Evolutionary conservation across 1,140 invertebrate species (phyloP), one percentile per base, ranked within the genome.

Genomic region (Lethrus apterus): DNA sequence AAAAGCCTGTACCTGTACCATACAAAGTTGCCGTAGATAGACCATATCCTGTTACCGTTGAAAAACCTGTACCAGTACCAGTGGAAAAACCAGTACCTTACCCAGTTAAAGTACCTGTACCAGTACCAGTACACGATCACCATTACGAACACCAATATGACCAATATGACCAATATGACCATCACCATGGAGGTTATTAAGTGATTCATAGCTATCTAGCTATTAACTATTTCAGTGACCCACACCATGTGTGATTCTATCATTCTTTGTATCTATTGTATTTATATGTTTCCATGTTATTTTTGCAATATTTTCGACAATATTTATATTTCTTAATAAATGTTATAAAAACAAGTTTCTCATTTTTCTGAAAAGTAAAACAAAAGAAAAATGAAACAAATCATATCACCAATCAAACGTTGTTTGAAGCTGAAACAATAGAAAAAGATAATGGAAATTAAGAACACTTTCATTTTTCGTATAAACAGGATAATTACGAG

Each of bases 1-100:
- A 79, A 55, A 77, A 77, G 48, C 73, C 72, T 8, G 73, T 78
- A 2, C 75, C 76, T 14, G 73, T 76, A 43, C 65, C 70, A 24
- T 72, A 76, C 7, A 64, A 68, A 44, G 64, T 71, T 1, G 58
- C 60, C 18, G 64, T 69, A 0, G 67, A 68, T 24, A 58, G 58
- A 31, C 70, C 70, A 0, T 59, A 65, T n/a, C 66, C 60, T 11
- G 17, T 23, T 74, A 75, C 57, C 23, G 76, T 81, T 1, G 68
- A 79, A 31, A 75, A 51, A 48, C 56, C 20, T 10, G 50, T 60
- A 4, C 48, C 52, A 4, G 60, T 67, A 14, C 62, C 67, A 0
- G 72, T 77, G 0, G 72, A 76, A 45, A 76, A 65, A 50, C 74
- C 72, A 14, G 67, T 73, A 15, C 71, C 76, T 3, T 68, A 71